These are phyloP conservation scores for Anolis apletophallus DNA, from an alignment of 2,797 vertebrate genomes.

Conservation along the genomic window DNA sequence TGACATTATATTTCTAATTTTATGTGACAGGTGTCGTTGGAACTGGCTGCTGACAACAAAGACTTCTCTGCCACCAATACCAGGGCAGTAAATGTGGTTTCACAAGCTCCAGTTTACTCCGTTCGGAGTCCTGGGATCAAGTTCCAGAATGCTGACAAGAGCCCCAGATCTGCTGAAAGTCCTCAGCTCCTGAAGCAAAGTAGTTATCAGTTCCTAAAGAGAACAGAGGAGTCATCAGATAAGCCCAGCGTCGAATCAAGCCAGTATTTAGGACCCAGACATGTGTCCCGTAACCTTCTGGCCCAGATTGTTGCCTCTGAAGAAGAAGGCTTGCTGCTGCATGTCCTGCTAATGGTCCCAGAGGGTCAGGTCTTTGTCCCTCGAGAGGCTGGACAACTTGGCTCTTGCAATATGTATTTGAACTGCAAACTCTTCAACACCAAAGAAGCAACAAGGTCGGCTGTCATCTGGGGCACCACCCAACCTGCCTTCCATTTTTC, in stretches of 20 bases:
- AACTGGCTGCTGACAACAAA: constrained; percentile 80
- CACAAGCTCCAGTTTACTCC: constrained; percentile 34
- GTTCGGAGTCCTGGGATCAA: constrained; percentile 45
- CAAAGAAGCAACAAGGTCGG: constrained; percentile 85
- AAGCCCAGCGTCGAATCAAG: not conserved
- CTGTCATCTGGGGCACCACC: constrained; percentile 85
- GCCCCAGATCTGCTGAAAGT: not conserved
- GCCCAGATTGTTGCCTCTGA: constrained; percentile 26
- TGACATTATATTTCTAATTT: not conserved
- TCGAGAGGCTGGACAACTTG: constrained; percentile 55
- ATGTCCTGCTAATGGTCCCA: constrained; percentile 90
- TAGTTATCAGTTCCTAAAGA: not conserved
- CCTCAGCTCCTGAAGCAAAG: not conserved
- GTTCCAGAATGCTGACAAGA: constrained; percentile 35
- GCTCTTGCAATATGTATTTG: constrained; percentile 87
- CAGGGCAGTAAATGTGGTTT: constrained; percentile 36
- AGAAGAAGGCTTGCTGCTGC: constrained; percentile 81
- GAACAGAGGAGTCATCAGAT: constrained; percentile 20
- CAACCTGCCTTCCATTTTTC: constrained; percentile 88
- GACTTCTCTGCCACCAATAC: constrained; percentile 64
- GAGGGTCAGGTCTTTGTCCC: constrained; percentile 87
- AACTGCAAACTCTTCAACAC: constrained; percentile 92
- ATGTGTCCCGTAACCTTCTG: constrained; percentile 6
- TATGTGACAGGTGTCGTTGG: constrained; percentile 84
- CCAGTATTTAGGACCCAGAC: not conserved